Evolutionary conservation across 2,888 invertebrate genomes (phyloP).

Genomic region (Anorthoa munda): DNA sequence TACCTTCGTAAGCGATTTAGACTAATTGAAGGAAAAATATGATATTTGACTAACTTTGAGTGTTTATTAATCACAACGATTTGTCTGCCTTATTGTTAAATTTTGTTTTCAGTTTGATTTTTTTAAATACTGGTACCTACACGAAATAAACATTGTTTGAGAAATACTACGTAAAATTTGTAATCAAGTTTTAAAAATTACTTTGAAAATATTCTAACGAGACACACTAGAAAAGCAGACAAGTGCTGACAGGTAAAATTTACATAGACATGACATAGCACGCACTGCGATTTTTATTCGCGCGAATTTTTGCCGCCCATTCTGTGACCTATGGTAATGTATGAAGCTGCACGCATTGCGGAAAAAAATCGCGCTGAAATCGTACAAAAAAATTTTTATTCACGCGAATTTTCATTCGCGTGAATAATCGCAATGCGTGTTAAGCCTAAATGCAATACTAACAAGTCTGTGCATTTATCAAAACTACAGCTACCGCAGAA

Average conservation of each 20-base stretch:
- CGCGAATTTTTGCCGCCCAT: too few species aligned
- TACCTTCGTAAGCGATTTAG: neutral
- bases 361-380: too few species aligned
- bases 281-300: too few species aligned
- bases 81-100: neutral
- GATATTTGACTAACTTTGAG: neutral
- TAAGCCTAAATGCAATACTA: neutral
- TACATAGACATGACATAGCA: too few species aligned
- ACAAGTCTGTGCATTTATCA: conserved; percentile 29
- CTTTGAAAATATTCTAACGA: neutral
- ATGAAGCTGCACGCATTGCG: too few species aligned
- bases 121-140: neutral
- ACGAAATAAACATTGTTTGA: neutral
- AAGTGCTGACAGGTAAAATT: neutral
- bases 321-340: too few species aligned
- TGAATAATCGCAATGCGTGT: too few species aligned
- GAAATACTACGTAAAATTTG: neutral
- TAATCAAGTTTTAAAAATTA: neutral
- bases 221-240: neutral
- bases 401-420: too few species aligned
- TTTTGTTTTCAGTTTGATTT: too few species aligned
- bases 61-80: neutral
- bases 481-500: conserved; percentile 21
- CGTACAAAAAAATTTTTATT: too few species aligned
- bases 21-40: too few species aligned